A percentile compares a stretch with the other conserved stretches of the same genome.
These are phyloP conservation scores for Drosophila repleta DNA, from an alignment of 1,140 invertebrate genomes.

Conservation along the genomic window DNA sequence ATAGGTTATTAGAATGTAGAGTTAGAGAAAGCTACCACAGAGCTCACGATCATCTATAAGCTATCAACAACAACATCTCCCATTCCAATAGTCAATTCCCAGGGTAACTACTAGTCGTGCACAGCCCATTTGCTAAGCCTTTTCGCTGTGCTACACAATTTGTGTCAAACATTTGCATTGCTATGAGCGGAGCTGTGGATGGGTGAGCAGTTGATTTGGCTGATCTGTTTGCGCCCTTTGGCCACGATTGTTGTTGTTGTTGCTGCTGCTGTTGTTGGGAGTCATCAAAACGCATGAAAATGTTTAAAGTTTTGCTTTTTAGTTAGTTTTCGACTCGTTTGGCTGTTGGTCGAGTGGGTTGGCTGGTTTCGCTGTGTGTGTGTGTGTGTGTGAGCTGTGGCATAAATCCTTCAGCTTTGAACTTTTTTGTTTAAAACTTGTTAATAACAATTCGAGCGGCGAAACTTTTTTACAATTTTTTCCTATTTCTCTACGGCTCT, in stretches of 20 bases:
- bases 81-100: no score
- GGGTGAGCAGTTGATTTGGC: constrained; percentile 9
- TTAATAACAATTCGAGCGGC: constrained; percentile 64
- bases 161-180: constrained; percentile 11
- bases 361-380: not conserved
- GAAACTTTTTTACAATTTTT: constrained; percentile 44
- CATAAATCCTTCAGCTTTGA: constrained; percentile 72
- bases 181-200: not conserved
- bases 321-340: constrained; percentile 51
- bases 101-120: not conserved
- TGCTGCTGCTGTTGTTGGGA: not conserved
- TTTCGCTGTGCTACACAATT: not conserved
- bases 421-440: constrained; percentile 65
- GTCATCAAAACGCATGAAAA: constrained; percentile 61
- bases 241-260: constrained; percentile 3
- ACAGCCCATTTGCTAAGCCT: not conserved
- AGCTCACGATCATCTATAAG: no score
- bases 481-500: not conserved
- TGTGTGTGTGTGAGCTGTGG: constrained; percentile 36
- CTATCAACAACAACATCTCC: no score
- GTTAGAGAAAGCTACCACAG: no score
- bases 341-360: constrained; percentile 1
- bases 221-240: constrained; percentile 7
- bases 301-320: constrained; percentile 62
- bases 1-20: no score